Base-by-base conservation (phyloP, 1,140 invertebrate genomes). In the Ostrea edulis region DNA sequence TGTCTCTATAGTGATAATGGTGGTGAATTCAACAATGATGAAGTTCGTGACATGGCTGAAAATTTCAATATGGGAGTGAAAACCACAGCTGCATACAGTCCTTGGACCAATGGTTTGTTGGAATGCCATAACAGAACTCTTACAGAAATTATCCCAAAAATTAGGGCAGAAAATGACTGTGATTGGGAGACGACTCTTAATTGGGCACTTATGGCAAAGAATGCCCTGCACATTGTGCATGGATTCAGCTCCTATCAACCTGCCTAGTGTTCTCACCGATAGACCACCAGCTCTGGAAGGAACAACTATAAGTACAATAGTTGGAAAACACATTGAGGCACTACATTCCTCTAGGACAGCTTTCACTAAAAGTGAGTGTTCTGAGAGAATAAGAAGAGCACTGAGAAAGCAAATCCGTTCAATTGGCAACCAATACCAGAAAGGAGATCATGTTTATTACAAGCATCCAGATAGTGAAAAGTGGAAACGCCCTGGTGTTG, bases 401-500 rank as follows among this genome's bases (percentile, higher is more conserved):
- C 25, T 91, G 25, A 44, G 87, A 22, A 82, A 86, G 25, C 84
- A 91, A 51, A 89, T 85, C 22, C 0, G 89, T 20, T 7, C 83
- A 77, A 55, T 52, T 84, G 81, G 83, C 4, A 84, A 81, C 17
- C 81, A 52, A 58, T 89, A 65, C 85, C 25, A 87, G 14, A 25
- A 65, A 51, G 90, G 88, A 29, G 86, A 90, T 68, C 83, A 52
- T 71, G 84, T 90, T 52, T 90, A 88, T 55, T 90, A 89, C 14
- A 90, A 91, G 71, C 8, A 68, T 35, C 82, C 29, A 83, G 87
- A 90, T 65, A 53, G 62, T 51, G 65, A 84, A 65, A 86, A 83
- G 77, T 91, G 88, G 90, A 90, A 89, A 87, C 88, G 88, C 22
- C 90, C 89, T 52, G 90, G 84, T 86, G 55, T 58, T n/a, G 90